Evolutionary conservation across 2,888 invertebrate genomes (phyloP), one percentile per base, ranked within the genome.

Genomic region (Agrochola circellaris): DNA sequence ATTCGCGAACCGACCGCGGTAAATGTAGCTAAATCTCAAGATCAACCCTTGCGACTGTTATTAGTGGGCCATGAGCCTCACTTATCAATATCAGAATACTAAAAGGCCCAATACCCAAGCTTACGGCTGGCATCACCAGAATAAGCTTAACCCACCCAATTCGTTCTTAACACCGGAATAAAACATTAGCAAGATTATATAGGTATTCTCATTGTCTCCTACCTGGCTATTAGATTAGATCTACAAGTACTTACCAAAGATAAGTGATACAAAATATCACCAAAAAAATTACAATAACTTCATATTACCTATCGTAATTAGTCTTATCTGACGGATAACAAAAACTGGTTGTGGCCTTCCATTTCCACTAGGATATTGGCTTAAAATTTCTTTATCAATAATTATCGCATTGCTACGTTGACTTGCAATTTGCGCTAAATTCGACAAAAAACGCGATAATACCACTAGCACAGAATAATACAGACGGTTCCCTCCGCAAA

Each of bases 291-390:
- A n/a, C 5, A 58, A 45, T 48, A 30, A 77, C 9, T 75, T 75
- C 30, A 30, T 42, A n/a, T n/a, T 73, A 34, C 34, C 34, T 34
- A 73, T 30, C 38, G 58, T 17, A 34, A 13, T 48, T 26, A 15
- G 2, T 56, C 38, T 68, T 83, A 83, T 81, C 78, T 77, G 26
- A n/a, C 54, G 17, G 84, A 60, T 79, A 64, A 67, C 6, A 42
- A 51, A 51, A 26, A 51, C n/a, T n/a, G n/a, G 42, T 54, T 7
- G 2, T 34, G 2, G 15, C 45, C n/a, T 69, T 69, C 23, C 64
- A 42, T 58, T 48, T 20, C 51, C 34, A 34, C 30, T 51, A 45
- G 2, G 45, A 8, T 38, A 6, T 1, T 7, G 34, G 15, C 17
- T 48, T 42, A 61, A 26, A 77, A 45, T 7, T 45, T 38, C 26